Evolutionary conservation across 2,888 invertebrate genomes (phyloP).

Genomic region (Hofmannophila pseudospretella): DNA sequence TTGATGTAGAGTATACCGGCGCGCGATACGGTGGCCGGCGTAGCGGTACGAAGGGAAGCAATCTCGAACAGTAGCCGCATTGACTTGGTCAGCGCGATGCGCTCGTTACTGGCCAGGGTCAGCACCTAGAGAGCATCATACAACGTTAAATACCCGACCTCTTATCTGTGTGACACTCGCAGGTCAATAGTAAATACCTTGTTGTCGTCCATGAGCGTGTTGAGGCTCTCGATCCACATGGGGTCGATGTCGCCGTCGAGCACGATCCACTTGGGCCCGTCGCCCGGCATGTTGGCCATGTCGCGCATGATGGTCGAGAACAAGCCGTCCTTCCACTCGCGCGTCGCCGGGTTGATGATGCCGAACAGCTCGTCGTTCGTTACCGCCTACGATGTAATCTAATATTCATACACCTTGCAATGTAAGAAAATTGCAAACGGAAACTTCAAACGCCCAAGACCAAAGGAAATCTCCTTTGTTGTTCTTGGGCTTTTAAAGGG

Average conservation of each 20-base stretch:
- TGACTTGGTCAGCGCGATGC: slow-evolving; percentile 91
- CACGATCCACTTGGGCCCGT: slow-evolving; percentile 95
- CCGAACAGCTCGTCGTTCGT: slow-evolving; percentile 97
- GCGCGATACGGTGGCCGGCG: slow-evolving; percentile 96
- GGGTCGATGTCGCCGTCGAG: slow-evolving; percentile 98
- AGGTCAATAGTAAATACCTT: too few relatives aligned
- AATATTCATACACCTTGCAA: too few relatives aligned
- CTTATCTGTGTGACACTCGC: neutral
- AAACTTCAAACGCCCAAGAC: too few relatives aligned
- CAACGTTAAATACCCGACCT: neutral
- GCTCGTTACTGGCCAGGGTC: slow-evolving; percentile 95
- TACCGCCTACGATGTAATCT: slow-evolving; percentile 90
- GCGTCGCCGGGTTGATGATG: slow-evolving; percentile 93
- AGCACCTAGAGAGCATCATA: slow-evolving; percentile 75
- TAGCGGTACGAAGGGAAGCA: slow-evolving; percentile 91
- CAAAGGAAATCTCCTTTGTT: too few relatives aligned
- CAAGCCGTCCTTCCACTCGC: slow-evolving; percentile 95
- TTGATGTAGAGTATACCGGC: slow-evolving; percentile 97
- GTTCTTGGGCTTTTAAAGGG: too few relatives aligned
- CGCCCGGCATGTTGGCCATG: slow-evolving; percentile 91
- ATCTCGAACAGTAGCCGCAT: slow-evolving; percentile 98
- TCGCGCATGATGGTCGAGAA: slow-evolving; percentile 96
- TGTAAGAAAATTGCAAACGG: too few relatives aligned
- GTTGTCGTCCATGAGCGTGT: slow-evolving; percentile 98
- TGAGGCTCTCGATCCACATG: slow-evolving; percentile 98